Conservation (phyloP, 1,140 invertebrate species). For the Zaprionus tsacasi region DNA sequence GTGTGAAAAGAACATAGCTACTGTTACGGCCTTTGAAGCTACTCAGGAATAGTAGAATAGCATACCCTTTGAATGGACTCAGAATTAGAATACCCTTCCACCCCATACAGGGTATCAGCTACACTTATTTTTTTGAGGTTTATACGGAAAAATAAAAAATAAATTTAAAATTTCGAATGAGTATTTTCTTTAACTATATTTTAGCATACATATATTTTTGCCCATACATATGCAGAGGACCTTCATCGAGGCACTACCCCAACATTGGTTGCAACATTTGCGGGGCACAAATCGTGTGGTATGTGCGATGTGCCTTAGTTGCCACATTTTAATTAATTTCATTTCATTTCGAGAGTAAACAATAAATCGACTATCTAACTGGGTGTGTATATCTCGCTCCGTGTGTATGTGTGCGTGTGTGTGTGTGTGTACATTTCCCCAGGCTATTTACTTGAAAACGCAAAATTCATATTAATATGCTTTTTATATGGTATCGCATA, state of each 20-base stretch:
- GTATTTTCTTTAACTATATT: no score
- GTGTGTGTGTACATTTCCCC: conserved; percentile 26
- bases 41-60: no score
- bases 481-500: conserved; percentile 48
- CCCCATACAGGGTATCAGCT: no score
- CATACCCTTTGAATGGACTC: no score
- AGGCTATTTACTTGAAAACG: conserved; percentile 56
- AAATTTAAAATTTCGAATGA: no score
- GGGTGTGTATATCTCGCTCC: not conserved
- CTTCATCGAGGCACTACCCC: not conserved
- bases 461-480: conserved; percentile 67
- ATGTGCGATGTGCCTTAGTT: not conserved
- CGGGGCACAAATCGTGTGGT: not conserved
- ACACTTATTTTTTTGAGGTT: no score
- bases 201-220: no score
- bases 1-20: not conserved
- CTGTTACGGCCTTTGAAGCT: no score
- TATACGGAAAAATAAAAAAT: no score
- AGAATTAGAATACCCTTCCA: no score
- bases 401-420: not conserved
- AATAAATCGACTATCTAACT: not conserved
- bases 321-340: conserved; percentile 10
- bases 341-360: not conserved
- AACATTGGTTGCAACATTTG: not conserved
- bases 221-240: not conserved